These are phyloP conservation scores for Netelia melanura DNA, from an alignment of 2,888 invertebrate genomes.

Conservation along the genomic window DNA sequence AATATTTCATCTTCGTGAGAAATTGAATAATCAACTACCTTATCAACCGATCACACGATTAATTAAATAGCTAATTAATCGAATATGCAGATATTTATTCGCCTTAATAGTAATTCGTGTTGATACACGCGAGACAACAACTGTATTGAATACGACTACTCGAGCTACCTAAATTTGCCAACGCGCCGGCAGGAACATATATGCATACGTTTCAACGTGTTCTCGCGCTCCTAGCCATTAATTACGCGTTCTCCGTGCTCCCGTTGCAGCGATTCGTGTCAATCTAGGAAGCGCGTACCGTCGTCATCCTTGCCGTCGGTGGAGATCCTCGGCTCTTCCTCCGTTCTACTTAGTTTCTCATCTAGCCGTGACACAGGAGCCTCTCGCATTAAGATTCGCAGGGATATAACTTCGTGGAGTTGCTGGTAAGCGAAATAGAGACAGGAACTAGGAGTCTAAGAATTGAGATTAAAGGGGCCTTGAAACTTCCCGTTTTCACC, in stretches of 20 bases:
- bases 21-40: no score
- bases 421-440: not conserved
- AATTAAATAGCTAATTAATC: not conserved
- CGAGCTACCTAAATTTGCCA: slow-evolving; percentile 41
- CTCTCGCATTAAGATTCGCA: slow-evolving; percentile 42
- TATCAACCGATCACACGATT: not conserved
- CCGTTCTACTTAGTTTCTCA: slow-evolving; percentile 40
- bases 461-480: slow-evolving; percentile 29
- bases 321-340: slow-evolving; percentile 32
- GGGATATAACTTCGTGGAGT: slow-evolving; percentile 20
- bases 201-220: slow-evolving; percentile 19
- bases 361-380: slow-evolving; percentile 34
- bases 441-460: not conserved
- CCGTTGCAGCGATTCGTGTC: slow-evolving; percentile 57
- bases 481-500: slow-evolving; percentile 3
- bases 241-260: slow-evolving; percentile 60
- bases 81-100: not conserved
- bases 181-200: not conserved
- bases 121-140: not conserved
- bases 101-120: not conserved
- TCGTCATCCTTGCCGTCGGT: slow-evolving; percentile 6
- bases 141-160: slow-evolving; percentile 18
- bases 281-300: slow-evolving; percentile 49
- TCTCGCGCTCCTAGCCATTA: slow-evolving; percentile 55
- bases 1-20: no score